Conservation (phyloP, 2,888 invertebrate species). For the Polymixis flavicincta region DNA sequence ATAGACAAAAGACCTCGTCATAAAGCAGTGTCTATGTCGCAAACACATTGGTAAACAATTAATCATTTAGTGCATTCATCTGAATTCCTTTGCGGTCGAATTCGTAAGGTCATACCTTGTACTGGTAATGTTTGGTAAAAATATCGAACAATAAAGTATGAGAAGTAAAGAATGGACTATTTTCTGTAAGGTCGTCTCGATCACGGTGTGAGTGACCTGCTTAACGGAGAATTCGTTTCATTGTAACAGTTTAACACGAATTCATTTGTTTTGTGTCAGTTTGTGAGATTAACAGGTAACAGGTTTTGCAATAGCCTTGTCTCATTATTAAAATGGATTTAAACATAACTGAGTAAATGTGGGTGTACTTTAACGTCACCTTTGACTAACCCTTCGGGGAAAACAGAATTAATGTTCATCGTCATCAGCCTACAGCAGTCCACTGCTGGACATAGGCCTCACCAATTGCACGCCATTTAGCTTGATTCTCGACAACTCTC, state of each 20-base stretch:
- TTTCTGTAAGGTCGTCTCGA: conserved; percentile 41
- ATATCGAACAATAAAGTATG: conserved; percentile 4
- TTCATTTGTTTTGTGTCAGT: conserved; percentile 10
- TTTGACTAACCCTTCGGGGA: no score
- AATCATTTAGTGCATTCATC: conserved; percentile 33
- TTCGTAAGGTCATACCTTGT: conserved; percentile 28
- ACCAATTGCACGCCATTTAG: no score
- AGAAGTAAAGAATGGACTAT: conserved; percentile 30
- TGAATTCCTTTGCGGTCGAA: conserved; percentile 23
- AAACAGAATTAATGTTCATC: no score
- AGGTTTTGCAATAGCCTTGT: background rate
- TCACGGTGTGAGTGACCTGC: conserved; percentile 46
- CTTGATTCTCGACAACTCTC: no score
- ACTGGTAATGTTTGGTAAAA: conserved; percentile 42
- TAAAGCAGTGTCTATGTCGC: background rate
- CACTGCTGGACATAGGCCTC: no score
- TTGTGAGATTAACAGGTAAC: background rate
- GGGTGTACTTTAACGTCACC: no score
- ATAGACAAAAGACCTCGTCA: background rate
- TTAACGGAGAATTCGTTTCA: conserved; percentile 24
- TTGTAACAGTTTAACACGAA: conserved; percentile 21
- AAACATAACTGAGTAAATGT: no score
- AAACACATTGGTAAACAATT: conserved; percentile 12
- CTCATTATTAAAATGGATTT: background rate
- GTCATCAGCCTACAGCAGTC: no score